These are phyloP conservation scores for Andrena chrysosceles DNA, from an alignment of 2,888 invertebrate genomes.

Conservation along the genomic window DNA sequence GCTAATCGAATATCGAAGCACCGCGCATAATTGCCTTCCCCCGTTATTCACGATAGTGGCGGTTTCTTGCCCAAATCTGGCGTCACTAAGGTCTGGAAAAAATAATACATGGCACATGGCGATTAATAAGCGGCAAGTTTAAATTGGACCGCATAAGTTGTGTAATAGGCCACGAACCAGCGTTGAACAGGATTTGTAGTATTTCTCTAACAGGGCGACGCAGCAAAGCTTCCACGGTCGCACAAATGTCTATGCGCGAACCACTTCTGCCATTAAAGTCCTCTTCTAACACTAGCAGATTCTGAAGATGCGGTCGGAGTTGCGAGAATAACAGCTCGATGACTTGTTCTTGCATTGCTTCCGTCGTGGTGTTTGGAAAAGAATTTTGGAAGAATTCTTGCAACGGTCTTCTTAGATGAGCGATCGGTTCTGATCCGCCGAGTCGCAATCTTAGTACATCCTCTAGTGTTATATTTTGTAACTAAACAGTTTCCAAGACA, in stretches of 20 bases:
- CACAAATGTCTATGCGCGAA: slow-evolving; percentile 67
- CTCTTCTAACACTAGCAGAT: slow-evolving; percentile 64
- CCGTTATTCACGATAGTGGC: slow-evolving; percentile 65
- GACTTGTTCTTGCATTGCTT: slow-evolving; percentile 66
- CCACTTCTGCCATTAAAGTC: slow-evolving; percentile 44
- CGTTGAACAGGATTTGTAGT: slow-evolving; percentile 67
- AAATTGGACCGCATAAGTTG: slow-evolving; percentile 11
- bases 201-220: slow-evolving; percentile 63
- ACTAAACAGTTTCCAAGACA: slow-evolving; percentile 59
- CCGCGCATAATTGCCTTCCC: slow-evolving; percentile 67
- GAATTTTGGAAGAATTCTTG: slow-evolving; percentile 71
- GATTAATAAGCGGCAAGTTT: too few species aligned
- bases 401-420: slow-evolving; percentile 71
- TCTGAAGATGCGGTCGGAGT: slow-evolving; percentile 69
- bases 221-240: slow-evolving; percentile 72
- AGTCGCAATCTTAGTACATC: slow-evolving; percentile 66
- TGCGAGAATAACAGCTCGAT: slow-evolving; percentile 70
- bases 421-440: slow-evolving; percentile 70
- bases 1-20: slow-evolving; percentile 75
- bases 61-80: slow-evolving; percentile 68
- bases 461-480: slow-evolving; percentile 72
- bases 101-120: background rate
- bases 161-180: slow-evolving; percentile 60
- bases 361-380: slow-evolving; percentile 65
- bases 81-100: slow-evolving; percentile 67